Conservation (phyloP, 2,113 vertebrate genomes). For the Dermatemys mawii region DNA sequence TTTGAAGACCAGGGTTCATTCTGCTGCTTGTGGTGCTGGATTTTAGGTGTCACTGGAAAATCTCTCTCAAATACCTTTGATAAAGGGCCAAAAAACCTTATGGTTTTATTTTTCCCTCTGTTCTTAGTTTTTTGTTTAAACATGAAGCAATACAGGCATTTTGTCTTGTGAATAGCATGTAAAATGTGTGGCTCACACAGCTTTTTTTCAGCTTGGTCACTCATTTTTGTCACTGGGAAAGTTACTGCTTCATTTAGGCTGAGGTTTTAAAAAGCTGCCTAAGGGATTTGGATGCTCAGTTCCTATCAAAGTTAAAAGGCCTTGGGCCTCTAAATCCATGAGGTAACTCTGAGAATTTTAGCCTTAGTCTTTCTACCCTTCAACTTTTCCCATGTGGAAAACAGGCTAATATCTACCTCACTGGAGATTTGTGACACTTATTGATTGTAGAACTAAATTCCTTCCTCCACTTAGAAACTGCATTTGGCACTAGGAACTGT, state of each 20-base stretch:
- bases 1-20: not conserved
- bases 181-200: not conserved
- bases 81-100: not conserved
- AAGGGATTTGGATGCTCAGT: not conserved
- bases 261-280: not conserved
- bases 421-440: not conserved
- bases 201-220: not conserved
- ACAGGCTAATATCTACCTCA: not conserved
- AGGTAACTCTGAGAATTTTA: not conserved
- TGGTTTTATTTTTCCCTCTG: not conserved
- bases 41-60: not conserved
- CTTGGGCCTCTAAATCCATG: not conserved
- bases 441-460: not conserved
- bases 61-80: not conserved
- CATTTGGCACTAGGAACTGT: not conserved
- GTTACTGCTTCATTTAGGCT: not conserved
- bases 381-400: not conserved
- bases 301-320: not conserved
- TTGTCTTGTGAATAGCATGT: not conserved
- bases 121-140: not conserved
- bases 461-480: not conserved
- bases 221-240: not conserved
- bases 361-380: not conserved
- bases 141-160: not conserved
- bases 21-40: not conserved